These are phyloP conservation scores for Leptobrachium leishanense DNA, from an alignment of 2,113 vertebrate genomes.

Conservation along the genomic window DNA sequence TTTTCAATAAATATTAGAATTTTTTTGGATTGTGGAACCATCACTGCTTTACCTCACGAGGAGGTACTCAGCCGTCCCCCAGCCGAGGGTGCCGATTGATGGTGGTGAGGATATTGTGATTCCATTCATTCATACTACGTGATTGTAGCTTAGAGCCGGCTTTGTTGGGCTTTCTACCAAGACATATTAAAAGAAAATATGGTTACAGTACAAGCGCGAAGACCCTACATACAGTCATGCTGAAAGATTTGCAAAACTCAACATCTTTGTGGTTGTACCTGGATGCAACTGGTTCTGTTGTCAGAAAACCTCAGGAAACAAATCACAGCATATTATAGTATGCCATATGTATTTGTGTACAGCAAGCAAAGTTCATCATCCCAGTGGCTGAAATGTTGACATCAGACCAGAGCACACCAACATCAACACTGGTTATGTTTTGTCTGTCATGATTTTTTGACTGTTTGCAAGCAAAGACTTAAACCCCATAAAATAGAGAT, in stretches of 20 bases:
- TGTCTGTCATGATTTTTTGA: not conserved
- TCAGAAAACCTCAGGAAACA: slow-evolving; percentile 7
- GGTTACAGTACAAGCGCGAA: too few relatives aligned
- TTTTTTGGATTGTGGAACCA: too few relatives aligned
- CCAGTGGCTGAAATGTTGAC: slow-evolving; percentile 1
- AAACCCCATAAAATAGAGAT: slow-evolving; percentile 6
- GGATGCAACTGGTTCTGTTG: slow-evolving; percentile 1
- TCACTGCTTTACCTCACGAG: too few relatives aligned
- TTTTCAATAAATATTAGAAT: too few relatives aligned
- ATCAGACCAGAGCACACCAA: slow-evolving; percentile 4
- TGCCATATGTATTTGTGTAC: not conserved
- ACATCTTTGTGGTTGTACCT: not conserved
- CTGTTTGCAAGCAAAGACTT: not conserved
- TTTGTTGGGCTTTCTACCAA: too few relatives aligned
- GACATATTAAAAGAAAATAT: too few relatives aligned
- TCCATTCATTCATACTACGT: too few relatives aligned
- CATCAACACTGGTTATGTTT: not conserved
- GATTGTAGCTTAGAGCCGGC: too few relatives aligned
- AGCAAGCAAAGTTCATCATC: not conserved
- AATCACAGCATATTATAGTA: not conserved
- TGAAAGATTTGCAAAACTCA: slow-evolving; percentile 8
- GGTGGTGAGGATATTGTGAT: too few relatives aligned
- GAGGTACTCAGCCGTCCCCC: too few relatives aligned
- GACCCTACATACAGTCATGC: not conserved
- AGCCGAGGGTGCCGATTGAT: too few relatives aligned